phyloP scores from a whole-genome alignment of 2,797 vertebrate genomes.

The Thaleichthys pacificus region DNA sequence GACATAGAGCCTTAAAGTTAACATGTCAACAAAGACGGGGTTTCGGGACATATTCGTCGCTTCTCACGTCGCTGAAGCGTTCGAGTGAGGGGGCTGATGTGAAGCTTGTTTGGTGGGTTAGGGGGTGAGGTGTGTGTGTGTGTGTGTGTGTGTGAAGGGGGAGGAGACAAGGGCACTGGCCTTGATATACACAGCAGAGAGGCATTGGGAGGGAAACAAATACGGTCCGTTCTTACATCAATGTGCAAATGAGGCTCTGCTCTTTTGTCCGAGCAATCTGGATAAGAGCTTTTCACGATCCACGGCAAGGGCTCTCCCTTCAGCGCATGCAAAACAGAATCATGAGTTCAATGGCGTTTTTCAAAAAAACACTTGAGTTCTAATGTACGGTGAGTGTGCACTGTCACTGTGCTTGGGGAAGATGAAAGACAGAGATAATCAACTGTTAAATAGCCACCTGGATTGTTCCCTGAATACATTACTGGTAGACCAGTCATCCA shows the following conservation, averaged over 20 bases:
- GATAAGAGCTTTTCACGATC: slow-evolving; percentile 48
- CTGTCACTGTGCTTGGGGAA: slow-evolving; percentile 33
- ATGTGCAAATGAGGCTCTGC: slow-evolving; percentile 41
- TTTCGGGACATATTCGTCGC: slow-evolving; percentile 34
- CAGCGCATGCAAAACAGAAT: slow-evolving; percentile 36
- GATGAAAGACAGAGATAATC: slow-evolving; percentile 35
- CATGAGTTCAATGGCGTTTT: slow-evolving; percentile 27
- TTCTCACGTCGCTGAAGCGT: slow-evolving; percentile 15
- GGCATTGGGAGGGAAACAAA: slow-evolving; percentile 8
- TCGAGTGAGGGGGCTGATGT: slow-evolving; percentile 23
- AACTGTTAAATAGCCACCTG: slow-evolving; percentile 45
- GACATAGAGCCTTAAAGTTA: slow-evolving; percentile 59
- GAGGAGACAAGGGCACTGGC: not conserved
- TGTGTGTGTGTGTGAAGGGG: slow-evolving; percentile 1
- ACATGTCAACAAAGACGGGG: slow-evolving; percentile 59
- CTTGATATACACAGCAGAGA: not conserved
- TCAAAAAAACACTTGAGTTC: slow-evolving; percentile 41
- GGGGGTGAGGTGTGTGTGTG: not conserved
- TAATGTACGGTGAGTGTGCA: slow-evolving; percentile 47
- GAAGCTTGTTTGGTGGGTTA: slow-evolving; percentile 33
- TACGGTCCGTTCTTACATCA: slow-evolving; percentile 22
- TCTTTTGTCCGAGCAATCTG: slow-evolving; percentile 41
- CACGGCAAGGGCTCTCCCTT: slow-evolving; percentile 34
- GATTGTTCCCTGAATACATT: slow-evolving; percentile 38
- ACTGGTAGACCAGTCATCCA: slow-evolving; percentile 15